Evolutionary conservation across 2,888 invertebrate genomes (phyloP), one percentile per base, ranked within the genome.

Genomic region (Gisinianus flammeolus): DNA sequence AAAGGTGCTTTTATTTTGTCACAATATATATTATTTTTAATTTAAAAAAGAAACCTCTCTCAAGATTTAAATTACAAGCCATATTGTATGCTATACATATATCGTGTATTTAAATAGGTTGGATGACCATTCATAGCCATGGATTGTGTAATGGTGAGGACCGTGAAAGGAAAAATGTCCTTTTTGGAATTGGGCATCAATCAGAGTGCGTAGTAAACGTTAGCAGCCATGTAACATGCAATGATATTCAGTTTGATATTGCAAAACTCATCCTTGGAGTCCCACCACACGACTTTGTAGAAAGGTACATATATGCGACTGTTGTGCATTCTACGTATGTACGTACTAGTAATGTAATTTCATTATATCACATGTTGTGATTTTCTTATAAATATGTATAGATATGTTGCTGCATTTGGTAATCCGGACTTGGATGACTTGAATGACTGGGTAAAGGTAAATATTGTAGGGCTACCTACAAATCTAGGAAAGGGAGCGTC

Each of bases 381-480:
- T n/a, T n/a, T n/a, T n/a, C n/a, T n/a, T n/a, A n/a, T n/a, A n/a
- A n/a, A n/a, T n/a, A 44, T 62, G 1, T 44, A 0, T 24, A 79
- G 79, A 35, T 76, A 67, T 30, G 72, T 79, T 8, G 33, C 89
- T 0, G 87, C 87, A 78, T 88, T 87, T 81, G 90, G 90, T 8
- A 89, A 90, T 82, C 87, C 90, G 0, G 68, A 72, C n/a, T 30
- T 70, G 19, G 54, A 64, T 52, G 16, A 69, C 12, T 8, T 64
- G 19, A 35, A 67, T 6, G 44, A 80, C 19, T 80, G 80, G 80
- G 22, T 76, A 16, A 54, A 19, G 5, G 64, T 79, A 1, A 24
- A 33, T 6, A 44, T 66, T 3, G 19, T 26, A 22, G 35, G 56
- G 1, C n/a, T 52, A 8, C 71, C 76, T 16, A 19, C 69, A 24